Base-by-base conservation (phyloP, 2,797 vertebrate species). In the Crypturellus tataupa region DNA sequence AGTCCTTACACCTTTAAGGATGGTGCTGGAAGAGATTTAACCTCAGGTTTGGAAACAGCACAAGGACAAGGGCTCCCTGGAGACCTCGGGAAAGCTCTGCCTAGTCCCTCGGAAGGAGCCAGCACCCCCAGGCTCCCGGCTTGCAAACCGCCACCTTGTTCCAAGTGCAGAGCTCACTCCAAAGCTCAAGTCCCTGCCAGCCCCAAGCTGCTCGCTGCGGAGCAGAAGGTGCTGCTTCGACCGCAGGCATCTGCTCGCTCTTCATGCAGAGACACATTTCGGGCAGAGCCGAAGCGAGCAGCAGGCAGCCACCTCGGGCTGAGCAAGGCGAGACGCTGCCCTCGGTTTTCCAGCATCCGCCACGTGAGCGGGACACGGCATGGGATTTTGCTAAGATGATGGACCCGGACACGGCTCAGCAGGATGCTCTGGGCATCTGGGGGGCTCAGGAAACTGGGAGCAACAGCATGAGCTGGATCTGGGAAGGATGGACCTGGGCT, bases 401-500 rank as follows among this genome's bases (percentile, higher is more conserved):
- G 17, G 35, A 46, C 19, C 46, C 0, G 3, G 24, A 5, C 23
- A 37, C 21, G 71, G 49, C 56, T 62, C 2, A 2, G 25, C 4
- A n/a, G 24, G 81, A 63, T 27, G 81, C 73, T 91, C 25, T n/a
- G 12, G n/a, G 87, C 31, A 31, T 6, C 71, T 5, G 25, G 40
- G 6, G 17, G 76, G 31, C 25, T 19, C 65, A 62, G 83, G n/a
- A 62, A 59, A 13, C 2, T 0, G 0, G 69, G 56, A 33, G 53
- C 44, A 40, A 15, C 56, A 29, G 69, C 8, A 7, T 10, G 44
- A 49, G n/a, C n/a, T 40, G 44, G 40, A 1, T 4, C 31, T 49
- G 55, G 67, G 27, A 20, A 40, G 4, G 19, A 21, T 18, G 29
- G 24, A 8, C 40, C 20, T 1, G 33, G 0, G 0, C 33, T 18